A percentile compares a stretch with the other conserved stretches of the same genome.
Evolutionary conservation across 2,797 vertebrate species (phyloP).

Genomic region (Anomalospiza imberbis): DNA sequence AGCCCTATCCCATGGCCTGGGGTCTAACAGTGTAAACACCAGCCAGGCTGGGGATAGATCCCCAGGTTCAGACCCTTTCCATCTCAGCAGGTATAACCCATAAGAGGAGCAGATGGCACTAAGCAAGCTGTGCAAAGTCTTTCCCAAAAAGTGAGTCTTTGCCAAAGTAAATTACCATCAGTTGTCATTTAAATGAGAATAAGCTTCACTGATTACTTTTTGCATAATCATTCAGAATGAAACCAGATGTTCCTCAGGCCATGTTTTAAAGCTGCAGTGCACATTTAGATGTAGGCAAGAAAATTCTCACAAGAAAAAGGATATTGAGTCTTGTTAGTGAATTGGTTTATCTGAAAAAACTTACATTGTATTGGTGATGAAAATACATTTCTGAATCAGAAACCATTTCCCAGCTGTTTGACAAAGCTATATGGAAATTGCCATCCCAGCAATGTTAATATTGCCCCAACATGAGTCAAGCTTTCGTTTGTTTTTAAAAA

Average conservation of each 20-base stretch:
- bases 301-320: background rate
- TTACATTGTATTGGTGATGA: background rate
- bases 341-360: background rate
- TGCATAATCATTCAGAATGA: conserved; percentile 13
- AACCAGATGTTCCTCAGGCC: conserved; percentile 1
- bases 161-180: conserved; percentile 16
- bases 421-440: background rate
- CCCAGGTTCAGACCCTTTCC: background rate
- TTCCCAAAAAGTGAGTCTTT: background rate
- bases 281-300: background rate
- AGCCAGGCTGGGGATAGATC: background rate
- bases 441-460: background rate
- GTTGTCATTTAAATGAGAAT: conserved; percentile 4
- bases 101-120: background rate
- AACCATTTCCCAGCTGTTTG: background rate
- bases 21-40: background rate
- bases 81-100: background rate
- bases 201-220: conserved; percentile 12
- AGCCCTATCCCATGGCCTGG: rapidly evolving
- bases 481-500: background rate
- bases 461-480: background rate
- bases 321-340: background rate
- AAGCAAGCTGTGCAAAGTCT: background rate
- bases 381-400: background rate
- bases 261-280: background rate